Conservation (phyloP, 30 jellyfish, hydroid and myxozoan genomes). For the Phacellophora camtschatica region DNA sequence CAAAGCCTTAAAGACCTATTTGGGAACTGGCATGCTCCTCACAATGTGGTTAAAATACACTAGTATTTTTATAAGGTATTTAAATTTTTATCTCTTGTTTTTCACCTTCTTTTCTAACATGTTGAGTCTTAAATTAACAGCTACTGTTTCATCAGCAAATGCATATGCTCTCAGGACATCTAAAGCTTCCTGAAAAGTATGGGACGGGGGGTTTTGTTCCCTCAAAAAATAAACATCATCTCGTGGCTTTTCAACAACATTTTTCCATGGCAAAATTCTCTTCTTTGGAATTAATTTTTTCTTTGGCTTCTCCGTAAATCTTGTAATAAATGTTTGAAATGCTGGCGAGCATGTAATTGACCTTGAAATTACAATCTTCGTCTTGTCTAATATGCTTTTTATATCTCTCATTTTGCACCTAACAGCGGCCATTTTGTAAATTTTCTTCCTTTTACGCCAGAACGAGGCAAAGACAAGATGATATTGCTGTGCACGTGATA, state of each 20-base stretch:
- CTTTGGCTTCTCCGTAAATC: slow-evolving; percentile 7
- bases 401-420: neutral
- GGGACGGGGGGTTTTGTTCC: slow-evolving; percentile 68
- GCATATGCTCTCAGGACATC: slow-evolving; percentile 78
- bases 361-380: neutral
- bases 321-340: neutral
- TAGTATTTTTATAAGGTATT: no score
- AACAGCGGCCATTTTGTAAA: slow-evolving; percentile 25
- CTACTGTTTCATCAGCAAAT: slow-evolving; percentile 55
- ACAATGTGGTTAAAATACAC: no score
- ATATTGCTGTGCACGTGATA: neutral
- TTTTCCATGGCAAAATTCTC: slow-evolving; percentile 42
- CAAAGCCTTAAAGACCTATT: no score
- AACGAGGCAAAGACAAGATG: slow-evolving; percentile 32
- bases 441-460: neutral
- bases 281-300: neutral
- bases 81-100: no score
- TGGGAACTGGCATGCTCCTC: no score
- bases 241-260: slow-evolving; percentile 53
- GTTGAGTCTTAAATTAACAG: slow-evolving; percentile 6
- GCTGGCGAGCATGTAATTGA: slow-evolving; percentile 4
- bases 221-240: slow-evolving; percentile 77
- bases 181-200: slow-evolving; percentile 64
- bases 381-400: neutral
- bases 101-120: slow-evolving; percentile 26